phyloP scores from a whole-genome alignment of 1,140 invertebrate genomes.

The Formica exsecta region DNA sequence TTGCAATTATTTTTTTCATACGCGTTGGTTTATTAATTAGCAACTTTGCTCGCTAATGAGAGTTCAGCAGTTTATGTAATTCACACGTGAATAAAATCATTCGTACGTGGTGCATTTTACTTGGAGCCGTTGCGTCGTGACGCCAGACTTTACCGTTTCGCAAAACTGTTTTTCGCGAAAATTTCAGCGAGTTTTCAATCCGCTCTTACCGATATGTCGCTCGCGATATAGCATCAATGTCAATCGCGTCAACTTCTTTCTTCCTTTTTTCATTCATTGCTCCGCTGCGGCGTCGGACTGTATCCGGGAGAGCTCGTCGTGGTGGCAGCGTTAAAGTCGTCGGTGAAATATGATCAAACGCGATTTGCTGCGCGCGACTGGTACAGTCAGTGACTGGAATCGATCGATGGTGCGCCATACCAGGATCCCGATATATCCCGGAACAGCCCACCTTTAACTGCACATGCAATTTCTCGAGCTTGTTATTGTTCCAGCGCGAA shows the following conservation, averaged over 20 bases:
- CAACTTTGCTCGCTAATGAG: not conserved
- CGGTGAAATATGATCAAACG: slow-evolving; percentile 39
- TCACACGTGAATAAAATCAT: not conserved
- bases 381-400: slow-evolving; percentile 17
- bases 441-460: not conserved
- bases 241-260: not conserved
- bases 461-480: slow-evolving; percentile 29
- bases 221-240: not conserved
- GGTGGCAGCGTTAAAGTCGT: slow-evolving; percentile 48
- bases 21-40: not conserved
- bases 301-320: not conserved
- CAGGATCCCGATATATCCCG: slow-evolving; percentile 27
- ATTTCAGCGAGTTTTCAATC: slow-evolving; percentile 18
- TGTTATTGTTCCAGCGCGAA: slow-evolving; percentile 31
- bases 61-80: slow-evolving; percentile 15
- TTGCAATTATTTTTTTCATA: not conserved
- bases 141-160: not conserved
- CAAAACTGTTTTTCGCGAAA: not conserved
- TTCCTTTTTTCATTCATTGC: not conserved
- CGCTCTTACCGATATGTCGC: slow-evolving; percentile 15
- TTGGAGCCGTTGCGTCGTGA: not conserved
- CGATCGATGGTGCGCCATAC: slow-evolving; percentile 32
- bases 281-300: not conserved
- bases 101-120: not conserved
- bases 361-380: slow-evolving; percentile 20